Evolutionary conservation across 2,888 invertebrate species (phyloP), one percentile per base, ranked within the genome.

Genomic region (Mylabris sibirica): DNA sequence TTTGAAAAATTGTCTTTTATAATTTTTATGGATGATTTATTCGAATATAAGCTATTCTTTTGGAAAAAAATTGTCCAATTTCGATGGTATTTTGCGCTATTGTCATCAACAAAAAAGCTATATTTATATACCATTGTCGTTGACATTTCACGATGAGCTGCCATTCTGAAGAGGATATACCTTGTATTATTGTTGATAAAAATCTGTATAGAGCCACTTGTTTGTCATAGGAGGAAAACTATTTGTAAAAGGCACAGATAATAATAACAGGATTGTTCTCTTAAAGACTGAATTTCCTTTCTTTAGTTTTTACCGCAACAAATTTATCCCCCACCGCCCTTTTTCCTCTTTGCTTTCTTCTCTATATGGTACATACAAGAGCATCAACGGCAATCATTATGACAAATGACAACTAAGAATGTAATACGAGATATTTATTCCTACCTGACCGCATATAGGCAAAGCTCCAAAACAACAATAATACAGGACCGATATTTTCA

Each of bases 341-440:
- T 76, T 68, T 69, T 49, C 41, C 57, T 74, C 76, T 81, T 78
- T 80, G 78, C 77, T 79, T 74, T 74, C 73, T 75, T 72, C 60
- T 34, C 17, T 63, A 38, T 34, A 81, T 78, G 30, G 30, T 30
- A 30, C 30, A 30, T 30, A 30, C 30, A 30, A 81, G 81, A 80
- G 79, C 80, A 72, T 62, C 69, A 59, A 74, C 76, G 12, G 79
- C 77, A 35, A 41, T 41, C 41, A 41, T 41, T 41, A 41, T 41
- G 41, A 41, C 41, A 41, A 20, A 49, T 20, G 49, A 49, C 49
- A 49, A 49, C 17, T 20, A 49, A 49, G 20, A 77, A 79, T 79
- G 84, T 84, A 84, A 84, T 80, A 79, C 80, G 84, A 84, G 83
- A 84, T 83, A 81, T 82, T 83, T 82, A 79, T 79, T 70, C 76